Base-by-base conservation (phyloP, 2,888 invertebrate genomes). In the Ptychoptera contaminata region DNA sequence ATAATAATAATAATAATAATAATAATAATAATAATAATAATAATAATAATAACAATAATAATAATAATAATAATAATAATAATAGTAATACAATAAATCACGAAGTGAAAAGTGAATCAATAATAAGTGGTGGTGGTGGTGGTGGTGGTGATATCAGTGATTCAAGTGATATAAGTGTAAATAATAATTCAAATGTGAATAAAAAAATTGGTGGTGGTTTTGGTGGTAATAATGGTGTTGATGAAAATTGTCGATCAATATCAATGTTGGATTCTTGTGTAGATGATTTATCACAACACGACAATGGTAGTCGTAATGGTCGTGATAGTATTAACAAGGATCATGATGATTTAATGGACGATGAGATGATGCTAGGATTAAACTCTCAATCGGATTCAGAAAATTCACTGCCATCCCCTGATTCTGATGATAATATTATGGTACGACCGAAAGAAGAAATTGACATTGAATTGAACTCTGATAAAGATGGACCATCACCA, bases 391-490 rank as follows among this genome's bases (percentile, higher is more conserved):
- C 65, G 6, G 64, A 64, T 48, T 52, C 48, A 43, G 50, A 64
- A 35, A 65, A 71, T 52, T 74, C 81, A 49, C 65, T 77, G 47
- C 76, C 77, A 9, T 73, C 74, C 47, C 63, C 65, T 50, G 62
- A 60, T 45, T 67, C 69, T 42, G 76, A 72, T 52, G 51, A 51
- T 37, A 52, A 51, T 34, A 63, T 66, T 52, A 67, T 74, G 57
- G 70, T 74, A 53, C 73, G 72, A 54, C 75, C 76, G 56, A 79
- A 79, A 62, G 73, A 77, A 53, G 76, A 79, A 60, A 73, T 78
- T 47, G 76, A 76, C 58, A 73, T 73, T 56, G 75, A 74, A 54
- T 69, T 71, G 61, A 71, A 72, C 58, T 71, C 73, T 55, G 77
- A 76, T 51, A 68, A 72, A 46, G 65, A 68, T 30, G 46, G 51